Evolutionary conservation across 2,888 invertebrate species (phyloP), one percentile per base, ranked within the genome.

Genomic region (Catocala fraxini): DNA sequence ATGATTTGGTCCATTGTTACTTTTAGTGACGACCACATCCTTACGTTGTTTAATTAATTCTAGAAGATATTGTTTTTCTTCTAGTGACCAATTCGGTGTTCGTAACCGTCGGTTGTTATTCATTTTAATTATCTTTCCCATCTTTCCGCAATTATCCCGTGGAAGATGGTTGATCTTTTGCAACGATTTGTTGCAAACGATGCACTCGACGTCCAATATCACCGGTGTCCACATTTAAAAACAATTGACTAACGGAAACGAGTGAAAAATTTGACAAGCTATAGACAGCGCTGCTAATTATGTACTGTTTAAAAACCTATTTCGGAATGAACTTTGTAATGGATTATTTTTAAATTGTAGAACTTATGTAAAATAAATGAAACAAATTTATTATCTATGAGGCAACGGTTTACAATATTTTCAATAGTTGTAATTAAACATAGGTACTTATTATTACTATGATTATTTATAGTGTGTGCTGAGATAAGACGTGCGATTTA

Each of bases 181-280:
- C 91, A 93, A 92, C 85, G 91, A 89, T 93, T 93, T 93, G 80
- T 92, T 91, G 87, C 92, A 93, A 92, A 91, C 89, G 83, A 93
- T 92, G 87, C 93, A 93, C 90, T 93, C 92, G 72, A 94, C 89
- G 89, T 93, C 90, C 81, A 93, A 89, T 85, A 92, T 89, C 84
- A 93, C 89, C 68, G 90, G 85, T 79, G 90, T 88, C 92, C 89
- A 92, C 92, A 93, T 93, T 90, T 89, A 87, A 89, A 89, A 92
- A 93, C 93, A 93, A 92, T 73, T 81, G 92, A 92, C 69, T 53
- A n/a, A 25, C 69, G 72, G 70, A 69, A 77, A 71, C 64, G 70
- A 73, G 43, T 68, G 70, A 69, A 80, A 71, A 68, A 59, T 85
- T 82, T 89, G 89, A 89, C 88, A 88, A 74, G 70, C 66, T 78